Evolutionary conservation across 2,797 vertebrate species (phyloP).

Genomic region (Hoplostethus atlanticus): DNA sequence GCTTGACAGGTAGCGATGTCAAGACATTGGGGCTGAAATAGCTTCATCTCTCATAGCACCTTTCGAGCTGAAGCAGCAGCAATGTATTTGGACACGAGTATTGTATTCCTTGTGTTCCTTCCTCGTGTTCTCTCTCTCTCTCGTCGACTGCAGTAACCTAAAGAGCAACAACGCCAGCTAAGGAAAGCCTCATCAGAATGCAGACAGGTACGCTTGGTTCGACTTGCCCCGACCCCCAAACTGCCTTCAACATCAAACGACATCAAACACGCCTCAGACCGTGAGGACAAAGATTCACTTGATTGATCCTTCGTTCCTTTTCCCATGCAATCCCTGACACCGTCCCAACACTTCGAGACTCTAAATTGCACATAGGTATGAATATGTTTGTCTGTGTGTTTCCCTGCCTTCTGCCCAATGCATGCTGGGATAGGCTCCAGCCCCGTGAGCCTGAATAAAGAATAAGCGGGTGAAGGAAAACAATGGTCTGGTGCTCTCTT

Average conservation of each 20-base stretch:
- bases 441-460: too few species aligned
- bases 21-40: background rate
- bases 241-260: slow-evolving; percentile 34
- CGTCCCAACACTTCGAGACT: too few species aligned
- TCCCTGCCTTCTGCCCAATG: too few species aligned
- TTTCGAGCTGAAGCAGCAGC: slow-evolving; percentile 4
- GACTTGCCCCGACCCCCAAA: slow-evolving; percentile 39
- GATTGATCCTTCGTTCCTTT: slow-evolving; percentile 18
- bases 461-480: too few species aligned
- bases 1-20: slow-evolving; percentile 21
- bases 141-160: background rate
- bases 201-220: slow-evolving; percentile 43
- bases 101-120: background rate
- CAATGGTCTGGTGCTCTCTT: too few species aligned
- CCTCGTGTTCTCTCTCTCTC: too few species aligned
- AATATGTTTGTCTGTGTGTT: too few species aligned
- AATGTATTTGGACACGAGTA: background rate
- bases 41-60: slow-evolving; percentile 5
- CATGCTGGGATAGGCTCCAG: too few species aligned
- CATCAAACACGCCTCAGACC: slow-evolving; percentile 56
- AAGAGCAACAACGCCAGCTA: background rate
- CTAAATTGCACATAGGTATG: too few species aligned
- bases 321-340: background rate
- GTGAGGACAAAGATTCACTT: slow-evolving; percentile 20
- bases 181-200: slow-evolving; percentile 56